Conservation (phyloP, 2,888 invertebrate genomes). For the Harpalus rufipes region DNA sequence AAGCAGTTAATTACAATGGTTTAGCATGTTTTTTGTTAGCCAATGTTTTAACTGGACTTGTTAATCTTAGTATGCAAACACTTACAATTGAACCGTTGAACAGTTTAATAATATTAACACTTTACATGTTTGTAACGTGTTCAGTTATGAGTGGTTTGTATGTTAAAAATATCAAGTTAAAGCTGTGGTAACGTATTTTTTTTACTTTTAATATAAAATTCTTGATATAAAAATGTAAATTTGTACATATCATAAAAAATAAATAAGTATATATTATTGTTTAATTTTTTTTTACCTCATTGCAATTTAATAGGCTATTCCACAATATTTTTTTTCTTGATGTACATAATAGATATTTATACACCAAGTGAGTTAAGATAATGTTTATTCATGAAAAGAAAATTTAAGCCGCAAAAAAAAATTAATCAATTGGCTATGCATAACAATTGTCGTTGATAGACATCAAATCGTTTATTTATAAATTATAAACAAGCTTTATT, state of each 20-base stretch:
- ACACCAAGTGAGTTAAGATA: too few species aligned
- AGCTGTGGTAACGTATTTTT: constrained; percentile 74
- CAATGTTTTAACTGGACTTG: constrained; percentile 90
- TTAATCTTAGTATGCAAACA: constrained; percentile 87
- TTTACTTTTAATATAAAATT: constrained; percentile 52
- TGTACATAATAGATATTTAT: too few species aligned
- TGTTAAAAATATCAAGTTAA: constrained; percentile 77
- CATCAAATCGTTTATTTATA: too few species aligned
- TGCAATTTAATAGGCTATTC: background rate
- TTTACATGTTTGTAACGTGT: constrained; percentile 80
- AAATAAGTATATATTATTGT: constrained; percentile 53
- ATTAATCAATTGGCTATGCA: too few species aligned
- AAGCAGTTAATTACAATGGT: constrained; percentile 89
- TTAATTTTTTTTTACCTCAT: constrained; percentile 25
- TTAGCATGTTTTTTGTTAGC: constrained; percentile 90
- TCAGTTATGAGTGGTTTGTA: constrained; percentile 76
- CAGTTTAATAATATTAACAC: constrained; percentile 80
- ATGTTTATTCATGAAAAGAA: too few species aligned
- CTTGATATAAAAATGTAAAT: constrained; percentile 37
- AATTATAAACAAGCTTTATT: too few species aligned
- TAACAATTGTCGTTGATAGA: too few species aligned
- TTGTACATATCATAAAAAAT: constrained; percentile 56
- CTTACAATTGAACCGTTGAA: constrained; percentile 76
- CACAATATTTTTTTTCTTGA: too few species aligned
- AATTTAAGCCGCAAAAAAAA: too few species aligned